Conservation (phyloP, 2,888 invertebrate genomes). For the Plebejus melissa region DNA sequence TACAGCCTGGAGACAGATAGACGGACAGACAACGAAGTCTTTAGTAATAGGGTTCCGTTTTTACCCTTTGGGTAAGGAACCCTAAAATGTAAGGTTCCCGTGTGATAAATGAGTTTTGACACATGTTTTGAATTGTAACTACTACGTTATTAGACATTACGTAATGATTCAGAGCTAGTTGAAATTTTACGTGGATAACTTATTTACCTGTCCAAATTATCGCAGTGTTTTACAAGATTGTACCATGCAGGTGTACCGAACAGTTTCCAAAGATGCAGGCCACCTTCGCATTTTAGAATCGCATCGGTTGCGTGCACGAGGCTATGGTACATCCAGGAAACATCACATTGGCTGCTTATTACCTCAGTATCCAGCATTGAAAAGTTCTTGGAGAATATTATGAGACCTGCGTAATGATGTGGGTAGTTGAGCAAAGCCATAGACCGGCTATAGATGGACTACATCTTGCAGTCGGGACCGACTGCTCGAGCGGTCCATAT, state of each 20-base stretch:
- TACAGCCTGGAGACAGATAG: no score
- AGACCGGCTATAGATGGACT: no score
- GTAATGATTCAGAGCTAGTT: background rate
- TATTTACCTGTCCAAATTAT: constrained; percentile 78
- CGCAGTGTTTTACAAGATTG: constrained; percentile 79
- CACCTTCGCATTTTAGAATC: constrained; percentile 80
- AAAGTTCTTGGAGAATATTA: constrained; percentile 79
- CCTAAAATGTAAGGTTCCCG: no score
- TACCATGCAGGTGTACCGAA: constrained; percentile 80
- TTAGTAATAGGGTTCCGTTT: no score
- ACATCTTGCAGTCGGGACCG: no score
- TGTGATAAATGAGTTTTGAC: no score
- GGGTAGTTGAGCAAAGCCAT: background rate
- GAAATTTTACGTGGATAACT: background rate
- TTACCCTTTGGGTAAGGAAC: no score
- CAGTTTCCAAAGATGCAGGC: constrained; percentile 82
- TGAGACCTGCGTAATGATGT: constrained; percentile 47
- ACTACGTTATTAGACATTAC: no score
- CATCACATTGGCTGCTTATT: constrained; percentile 73
- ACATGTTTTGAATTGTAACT: no score
- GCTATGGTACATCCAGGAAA: constrained; percentile 78
- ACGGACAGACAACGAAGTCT: no score
- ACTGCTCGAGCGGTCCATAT: no score
- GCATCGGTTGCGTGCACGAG: constrained; percentile 78
- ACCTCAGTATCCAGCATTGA: constrained; percentile 77